phyloP scores from a whole-genome alignment of 2,797 vertebrate species.

The Petrocephalus schoutedeni region DNA sequence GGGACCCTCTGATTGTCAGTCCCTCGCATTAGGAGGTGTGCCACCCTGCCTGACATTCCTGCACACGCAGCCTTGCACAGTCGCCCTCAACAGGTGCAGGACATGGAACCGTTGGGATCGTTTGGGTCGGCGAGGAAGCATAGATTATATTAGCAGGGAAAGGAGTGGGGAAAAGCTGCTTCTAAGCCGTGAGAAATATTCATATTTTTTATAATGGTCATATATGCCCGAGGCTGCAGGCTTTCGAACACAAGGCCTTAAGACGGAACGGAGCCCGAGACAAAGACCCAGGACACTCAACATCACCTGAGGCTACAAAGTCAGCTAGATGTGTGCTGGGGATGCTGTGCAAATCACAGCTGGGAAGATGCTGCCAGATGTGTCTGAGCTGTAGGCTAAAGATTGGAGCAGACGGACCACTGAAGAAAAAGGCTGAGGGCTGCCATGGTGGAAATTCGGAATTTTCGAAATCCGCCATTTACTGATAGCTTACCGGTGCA shows the following conservation, averaged over 20 bases:
- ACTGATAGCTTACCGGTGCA: neutral
- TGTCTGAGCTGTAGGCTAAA: neutral
- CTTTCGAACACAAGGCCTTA: neutral
- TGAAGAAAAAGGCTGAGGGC: neutral
- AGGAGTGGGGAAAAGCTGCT: neutral
- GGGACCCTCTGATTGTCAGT: neutral
- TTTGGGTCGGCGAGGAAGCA: neutral
- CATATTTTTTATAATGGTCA: neutral
- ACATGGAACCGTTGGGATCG: neutral
- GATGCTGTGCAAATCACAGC: neutral
- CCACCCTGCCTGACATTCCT: neutral
- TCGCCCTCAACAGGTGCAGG: neutral
- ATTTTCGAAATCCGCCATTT: neutral
- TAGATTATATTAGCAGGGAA: neutral
- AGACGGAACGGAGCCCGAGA: neutral
- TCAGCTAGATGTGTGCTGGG: neutral
- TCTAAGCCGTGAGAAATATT: neutral
- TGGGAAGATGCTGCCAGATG: neutral
- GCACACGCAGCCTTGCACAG: neutral
- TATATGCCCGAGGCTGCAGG: neutral
- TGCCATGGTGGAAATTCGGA: neutral
- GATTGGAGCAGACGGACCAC: neutral
- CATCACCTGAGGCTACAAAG: neutral
- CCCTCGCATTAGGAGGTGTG: neutral
- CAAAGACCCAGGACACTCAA: neutral